A percentile compares a stretch with the other conserved stretches of the same genome.
These are phyloP conservation scores for Rhinolophus sinicus DNA, from an alignment of 2,113 vertebrate genomes.

Conservation along the genomic window DNA sequence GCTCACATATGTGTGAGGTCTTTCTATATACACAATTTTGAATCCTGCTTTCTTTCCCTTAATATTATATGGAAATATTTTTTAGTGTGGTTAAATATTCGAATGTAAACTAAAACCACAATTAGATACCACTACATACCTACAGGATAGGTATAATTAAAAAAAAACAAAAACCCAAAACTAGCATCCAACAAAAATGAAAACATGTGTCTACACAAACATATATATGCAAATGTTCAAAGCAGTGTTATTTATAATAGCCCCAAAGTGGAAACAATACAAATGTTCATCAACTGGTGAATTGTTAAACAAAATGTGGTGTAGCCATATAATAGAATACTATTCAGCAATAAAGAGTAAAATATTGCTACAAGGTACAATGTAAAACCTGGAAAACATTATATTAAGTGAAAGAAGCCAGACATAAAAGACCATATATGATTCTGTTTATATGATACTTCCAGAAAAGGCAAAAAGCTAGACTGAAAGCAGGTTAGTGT, in stretches of 20 bases:
- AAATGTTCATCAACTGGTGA: not conserved
- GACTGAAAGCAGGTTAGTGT: not conserved
- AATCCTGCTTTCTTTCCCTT: constrained; percentile 1
- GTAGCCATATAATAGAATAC: not conserved
- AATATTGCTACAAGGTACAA: not conserved
- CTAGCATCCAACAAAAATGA: not conserved
- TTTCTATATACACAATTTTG: not conserved
- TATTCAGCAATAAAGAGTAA: not conserved
- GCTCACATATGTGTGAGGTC: not conserved
- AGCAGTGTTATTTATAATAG: not conserved
- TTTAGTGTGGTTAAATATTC: constrained; percentile 27
- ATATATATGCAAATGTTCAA: not conserved
- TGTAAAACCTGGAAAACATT: not conserved
- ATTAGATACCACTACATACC: not conserved
- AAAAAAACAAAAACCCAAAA: not conserved
- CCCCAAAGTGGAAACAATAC: not conserved
- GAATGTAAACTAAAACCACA: constrained; percentile 4
- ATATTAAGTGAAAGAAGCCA: not conserved
- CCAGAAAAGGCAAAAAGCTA: not conserved
- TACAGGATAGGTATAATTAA: not conserved
- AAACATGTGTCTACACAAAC: not conserved
- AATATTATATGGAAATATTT: not conserved
- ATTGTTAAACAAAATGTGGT: not conserved
- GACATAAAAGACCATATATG: not conserved
- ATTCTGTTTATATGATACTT: not conserved